Base-by-base conservation (phyloP, 2,888 invertebrate genomes). In the Macaria liturata region DNA sequence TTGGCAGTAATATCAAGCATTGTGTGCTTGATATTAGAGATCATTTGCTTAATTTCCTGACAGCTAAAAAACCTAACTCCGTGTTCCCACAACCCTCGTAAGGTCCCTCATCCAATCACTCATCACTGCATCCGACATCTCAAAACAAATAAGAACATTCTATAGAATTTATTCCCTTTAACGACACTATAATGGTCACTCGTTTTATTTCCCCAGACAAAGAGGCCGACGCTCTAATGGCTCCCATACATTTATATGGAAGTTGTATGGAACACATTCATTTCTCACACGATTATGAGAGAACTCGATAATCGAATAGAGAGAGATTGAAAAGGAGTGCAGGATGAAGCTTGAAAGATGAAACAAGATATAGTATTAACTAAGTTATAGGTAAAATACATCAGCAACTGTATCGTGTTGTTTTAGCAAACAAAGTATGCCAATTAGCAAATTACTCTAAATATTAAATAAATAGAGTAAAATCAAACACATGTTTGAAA, bases 211-310 rank as follows among this genome's bases (percentile, higher is more conserved):
- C 69, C 62, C 67, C 49, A 44, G 75, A 77, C 69, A 71, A 77
- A 76, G 69, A 67, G 65, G 66, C 72, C 68, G 67, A 59, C 67
- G 63, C 70, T 55, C 74, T 73, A 74, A 74, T 77, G 76, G 69
- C 62, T 59, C 57, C 65, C 57, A 58, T 52, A 62, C 65, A 62
- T 57, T 61, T 62, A 62, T 60, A 58, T 58, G 8, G 30, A 9
- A 51, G 48, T 49, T 54, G 54, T 54, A 61, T 57, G 57, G 54
- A 54, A 59, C 58, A 69, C 68, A 72, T 75, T 74, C 77, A 74
- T 67, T 72, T 70, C 72, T 70, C 76, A 73, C 70, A 71, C 69
- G 71, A 74, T 70, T 64, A 68, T 66, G 68, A 69, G 65, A 70
- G 66, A 73, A 71, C 67, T 68, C 62, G 63, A 65, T 65, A 63